Evolutionary conservation across 2,888 invertebrate genomes (phyloP).

Genomic region (Latheticus oryzae): DNA sequence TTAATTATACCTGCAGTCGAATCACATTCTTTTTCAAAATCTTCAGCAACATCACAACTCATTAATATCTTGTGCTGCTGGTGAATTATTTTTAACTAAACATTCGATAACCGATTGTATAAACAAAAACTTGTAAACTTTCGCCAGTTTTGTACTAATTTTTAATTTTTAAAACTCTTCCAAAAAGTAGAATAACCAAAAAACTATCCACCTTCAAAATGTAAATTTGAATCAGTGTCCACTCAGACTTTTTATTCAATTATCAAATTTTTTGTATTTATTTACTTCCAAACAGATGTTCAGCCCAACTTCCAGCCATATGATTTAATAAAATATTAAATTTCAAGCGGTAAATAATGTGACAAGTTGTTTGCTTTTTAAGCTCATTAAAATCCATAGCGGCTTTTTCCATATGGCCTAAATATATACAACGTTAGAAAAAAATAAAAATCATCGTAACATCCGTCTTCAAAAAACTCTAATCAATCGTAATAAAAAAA

Average conservation of each 20-base stretch:
- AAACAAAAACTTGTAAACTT: slow-evolving; percentile 64
- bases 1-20: slow-evolving; percentile 45
- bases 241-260: no score
- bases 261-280: slow-evolving; percentile 17
- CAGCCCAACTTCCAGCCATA: slow-evolving; percentile 13
- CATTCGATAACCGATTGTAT: slow-evolving; percentile 68
- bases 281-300: slow-evolving; percentile 26
- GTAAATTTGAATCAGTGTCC: no score
- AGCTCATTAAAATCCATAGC: slow-evolving; percentile 46
- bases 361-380: slow-evolving; percentile 47
- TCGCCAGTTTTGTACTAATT: slow-evolving; percentile 63
- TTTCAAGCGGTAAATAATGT: slow-evolving; percentile 48
- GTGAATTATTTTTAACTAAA: slow-evolving; percentile 53
- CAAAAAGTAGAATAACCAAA: no score
- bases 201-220: no score
- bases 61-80: slow-evolving; percentile 54
- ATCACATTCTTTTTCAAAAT: slow-evolving; percentile 45
- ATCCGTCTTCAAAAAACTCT: not conserved
- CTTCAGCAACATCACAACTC: slow-evolving; percentile 48
- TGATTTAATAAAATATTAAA: slow-evolving; percentile 47
- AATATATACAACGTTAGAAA: not conserved
- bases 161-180: no score
- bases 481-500: no score
- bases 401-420: no score
- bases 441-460: not conserved